Evolutionary conservation across 2,888 invertebrate species (phyloP).

Genomic region (Neuroscelio doddi): DNA sequence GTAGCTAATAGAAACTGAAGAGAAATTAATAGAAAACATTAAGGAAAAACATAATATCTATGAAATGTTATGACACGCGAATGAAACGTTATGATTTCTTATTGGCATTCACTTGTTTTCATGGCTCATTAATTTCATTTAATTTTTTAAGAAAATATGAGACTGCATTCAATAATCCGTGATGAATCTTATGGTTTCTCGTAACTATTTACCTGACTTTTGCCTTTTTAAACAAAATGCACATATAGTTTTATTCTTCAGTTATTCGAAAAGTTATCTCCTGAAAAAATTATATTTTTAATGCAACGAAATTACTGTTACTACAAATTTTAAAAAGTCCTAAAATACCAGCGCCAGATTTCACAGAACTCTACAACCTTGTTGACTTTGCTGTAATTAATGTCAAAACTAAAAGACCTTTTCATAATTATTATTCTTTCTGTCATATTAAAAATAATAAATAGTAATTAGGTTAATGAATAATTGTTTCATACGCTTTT

Average conservation of each 20-base stretch:
- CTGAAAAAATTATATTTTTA: too few relatives aligned
- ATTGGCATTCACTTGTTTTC: too few relatives aligned
- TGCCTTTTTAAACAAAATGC: too few relatives aligned
- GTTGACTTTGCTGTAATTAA: too few relatives aligned
- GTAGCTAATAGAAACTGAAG: conserved; percentile 11
- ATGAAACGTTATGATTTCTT: too few relatives aligned
- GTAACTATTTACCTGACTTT: too few relatives aligned
- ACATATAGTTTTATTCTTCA: too few relatives aligned
- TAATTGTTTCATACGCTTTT: conserved; percentile 7
- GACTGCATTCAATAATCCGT: conserved; percentile 2
- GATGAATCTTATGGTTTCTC: neutral
- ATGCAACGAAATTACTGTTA: neutral
- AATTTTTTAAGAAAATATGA: neutral
- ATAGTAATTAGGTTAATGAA: conserved; percentile 7
- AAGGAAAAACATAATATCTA: neutral
- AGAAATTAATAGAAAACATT: neutral
- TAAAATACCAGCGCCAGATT: conserved; percentile 3
- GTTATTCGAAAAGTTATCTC: too few relatives aligned
- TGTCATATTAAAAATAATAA: too few relatives aligned
- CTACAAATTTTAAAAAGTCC: neutral
- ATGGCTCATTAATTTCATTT: neutral
- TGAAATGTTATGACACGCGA: neutral
- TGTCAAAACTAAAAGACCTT: too few relatives aligned
- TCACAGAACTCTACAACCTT: conserved; percentile 1
- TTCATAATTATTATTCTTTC: too few relatives aligned